Evolutionary conservation across 2,888 invertebrate genomes (phyloP).

Genomic region (Beris chalybata): DNA sequence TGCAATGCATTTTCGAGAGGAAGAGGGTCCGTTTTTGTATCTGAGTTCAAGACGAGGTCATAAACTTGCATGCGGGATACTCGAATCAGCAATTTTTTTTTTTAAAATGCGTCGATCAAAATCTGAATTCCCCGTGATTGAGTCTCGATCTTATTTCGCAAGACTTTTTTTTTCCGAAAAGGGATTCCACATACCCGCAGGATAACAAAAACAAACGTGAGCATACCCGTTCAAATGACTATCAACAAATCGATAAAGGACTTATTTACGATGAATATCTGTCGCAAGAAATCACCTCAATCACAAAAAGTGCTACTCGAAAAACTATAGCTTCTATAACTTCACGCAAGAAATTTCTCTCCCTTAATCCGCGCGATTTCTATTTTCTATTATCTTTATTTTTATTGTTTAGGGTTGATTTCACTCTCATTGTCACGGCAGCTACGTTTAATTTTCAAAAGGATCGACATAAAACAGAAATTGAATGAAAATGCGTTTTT

Average conservation of each 20-base stretch:
- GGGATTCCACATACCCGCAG: neutral
- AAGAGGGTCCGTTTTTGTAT: conserved; percentile 12
- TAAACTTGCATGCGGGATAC: conserved; percentile 15
- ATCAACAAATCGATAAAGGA: conserved; percentile 26
- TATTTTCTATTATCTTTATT: conserved; percentile 33
- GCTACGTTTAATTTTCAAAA: conserved; percentile 3
- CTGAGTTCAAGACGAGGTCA: conserved; percentile 4
- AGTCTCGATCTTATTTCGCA: conserved; percentile 5
- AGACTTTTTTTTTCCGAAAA: neutral
- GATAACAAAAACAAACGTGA: neutral
- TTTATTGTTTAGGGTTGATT: conserved; percentile 36
- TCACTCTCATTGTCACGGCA: conserved; percentile 26
- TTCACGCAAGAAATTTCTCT: neutral
- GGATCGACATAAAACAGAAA: conserved; percentile 13
- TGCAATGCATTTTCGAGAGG: neutral
- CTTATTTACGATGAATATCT: conserved; percentile 29
- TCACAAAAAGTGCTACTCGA: neutral
- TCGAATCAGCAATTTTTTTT: neutral
- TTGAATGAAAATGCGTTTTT: neutral
- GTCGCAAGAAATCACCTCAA: conserved; percentile 28
- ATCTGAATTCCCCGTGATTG: conserved; percentile 5
- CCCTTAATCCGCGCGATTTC: neutral
- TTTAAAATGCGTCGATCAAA: neutral
- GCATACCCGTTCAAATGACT: conserved; percentile 5
- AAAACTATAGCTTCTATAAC: no score